Evolutionary conservation across 2,888 invertebrate genomes (phyloP), one percentile per base, ranked within the genome.

Genomic region (Dilophus febrilis): DNA sequence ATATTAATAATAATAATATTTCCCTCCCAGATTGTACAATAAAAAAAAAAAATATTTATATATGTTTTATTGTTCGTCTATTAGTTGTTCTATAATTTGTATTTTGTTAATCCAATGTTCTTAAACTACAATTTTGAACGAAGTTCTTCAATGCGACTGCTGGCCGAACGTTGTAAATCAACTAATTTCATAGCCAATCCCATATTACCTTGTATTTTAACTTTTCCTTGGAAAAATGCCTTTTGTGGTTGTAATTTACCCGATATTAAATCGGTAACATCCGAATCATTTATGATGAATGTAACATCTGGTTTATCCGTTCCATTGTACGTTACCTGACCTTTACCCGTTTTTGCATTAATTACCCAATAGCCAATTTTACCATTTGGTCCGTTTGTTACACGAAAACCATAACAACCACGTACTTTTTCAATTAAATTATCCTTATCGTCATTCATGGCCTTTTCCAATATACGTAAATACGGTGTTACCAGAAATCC

Each of bases 191-290:
- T 84, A 2, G 95, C 95, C 33, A 94, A 65, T 0, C 88, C 92
- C 83, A 95, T 90, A 58, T 95, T 95, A 27, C 95, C 95, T 58
- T 91, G 85, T 43, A 97, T 80, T 65, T 94, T 95, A 42, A 90
- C 76, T 64, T 95, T 95, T 13, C 95, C 95, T 62, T 94, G 86
- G 71, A 88, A 88, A 63, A 88, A 90, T 2, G 92, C 92, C 60
- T 91, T 91, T 58, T 97, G 94, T 1, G 88, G 87, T 58, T 92
- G 91, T 44, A 97, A 66, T 60, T 87, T 86, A 2, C 94, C 94
- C 2, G 81, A 74, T 53, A 95, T 80, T 40, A 97, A 68, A 49
- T 87, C 85, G 5, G 80, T 71, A 4, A 97, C 77, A 56, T 94
- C 91, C 1, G 75, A 77, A 56, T 97, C 97, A 53, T 75, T 81